These are phyloP conservation scores for Acromyrmex charruanus DNA, from an alignment of 1,140 invertebrate species.

Conservation along the genomic window DNA sequence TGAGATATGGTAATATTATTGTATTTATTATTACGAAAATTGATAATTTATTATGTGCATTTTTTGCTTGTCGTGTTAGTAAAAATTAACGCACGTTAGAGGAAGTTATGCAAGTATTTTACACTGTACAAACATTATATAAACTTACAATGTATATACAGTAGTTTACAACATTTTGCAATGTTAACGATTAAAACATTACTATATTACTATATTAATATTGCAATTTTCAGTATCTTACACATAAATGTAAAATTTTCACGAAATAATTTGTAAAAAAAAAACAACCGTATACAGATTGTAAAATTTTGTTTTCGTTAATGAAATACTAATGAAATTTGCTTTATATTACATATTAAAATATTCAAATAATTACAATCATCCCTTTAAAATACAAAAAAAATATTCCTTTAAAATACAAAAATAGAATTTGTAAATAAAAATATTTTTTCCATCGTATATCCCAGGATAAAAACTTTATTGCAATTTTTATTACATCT, in stretches of 20 bases:
- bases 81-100: not conserved
- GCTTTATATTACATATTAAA: not conserved
- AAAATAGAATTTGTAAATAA: not conserved
- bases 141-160: not conserved
- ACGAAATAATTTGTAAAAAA: not conserved
- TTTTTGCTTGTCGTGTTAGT: not conserved
- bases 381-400: not conserved
- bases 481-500: not conserved
- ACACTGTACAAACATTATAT: not conserved
- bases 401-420: not conserved
- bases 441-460: not conserved
- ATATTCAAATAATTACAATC: not conserved
- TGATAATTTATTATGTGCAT: not conserved
- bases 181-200: not conserved
- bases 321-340: not conserved
- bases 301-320: not conserved
- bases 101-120: not conserved
- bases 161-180: not conserved
- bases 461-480: not conserved
- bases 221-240: not conserved
- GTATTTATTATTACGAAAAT: not conserved
- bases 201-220: not conserved
- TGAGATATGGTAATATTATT: not conserved
- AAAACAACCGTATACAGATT: not conserved
- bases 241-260: not conserved